Evolutionary conservation across 2,888 invertebrate species (phyloP), one percentile per base, ranked within the genome.

Genomic region (Pyrrhia umbra): DNA sequence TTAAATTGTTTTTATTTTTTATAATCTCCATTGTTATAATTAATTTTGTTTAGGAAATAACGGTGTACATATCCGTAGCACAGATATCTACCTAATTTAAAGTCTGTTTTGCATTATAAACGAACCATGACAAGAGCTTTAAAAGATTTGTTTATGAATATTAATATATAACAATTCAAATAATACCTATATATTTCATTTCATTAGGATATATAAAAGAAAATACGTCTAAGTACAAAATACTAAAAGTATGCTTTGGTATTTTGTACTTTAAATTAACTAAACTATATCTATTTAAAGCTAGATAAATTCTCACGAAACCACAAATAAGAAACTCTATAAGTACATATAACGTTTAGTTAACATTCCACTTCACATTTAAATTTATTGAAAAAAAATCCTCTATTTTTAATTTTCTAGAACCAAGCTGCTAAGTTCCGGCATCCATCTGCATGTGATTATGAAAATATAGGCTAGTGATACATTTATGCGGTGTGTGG

Each of bases 381-480:
- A 5, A 9, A 59, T 40, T 39, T 18, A 40, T 61, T 39, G 13
- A 25, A 16, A 15, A 43, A 51, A 49, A 3, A 6, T 18, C 46
- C 15, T n/a, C 37, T 46, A 27, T 56, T 63, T 79, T 45, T 21
- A 63, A 62, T 40, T 60, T 60, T 56, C 16, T 40, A 49, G 40
- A 58, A 21, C n/a, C 1, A 54, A 46, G 40, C 21, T 10, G 46
- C 40, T 42, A 47, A 16, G 9, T 18, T 34, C 8, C n/a, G 1
- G 21, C 55, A 63, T 63, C 54, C 59, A 70, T 71, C 63, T 71
- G 76, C 76, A 77, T 79, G 68, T 74, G 64, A 75, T 71, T 71
- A 77, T 73, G 64, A 76, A 81, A 77, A 75, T 78, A 75, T 77
- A 70, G 76, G 72, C 75, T 73, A 72, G 66, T 81, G 77, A 79